Evolutionary conservation across 2,113 vertebrate species (phyloP).

Genomic region (Paedocypris sp.): DNA sequence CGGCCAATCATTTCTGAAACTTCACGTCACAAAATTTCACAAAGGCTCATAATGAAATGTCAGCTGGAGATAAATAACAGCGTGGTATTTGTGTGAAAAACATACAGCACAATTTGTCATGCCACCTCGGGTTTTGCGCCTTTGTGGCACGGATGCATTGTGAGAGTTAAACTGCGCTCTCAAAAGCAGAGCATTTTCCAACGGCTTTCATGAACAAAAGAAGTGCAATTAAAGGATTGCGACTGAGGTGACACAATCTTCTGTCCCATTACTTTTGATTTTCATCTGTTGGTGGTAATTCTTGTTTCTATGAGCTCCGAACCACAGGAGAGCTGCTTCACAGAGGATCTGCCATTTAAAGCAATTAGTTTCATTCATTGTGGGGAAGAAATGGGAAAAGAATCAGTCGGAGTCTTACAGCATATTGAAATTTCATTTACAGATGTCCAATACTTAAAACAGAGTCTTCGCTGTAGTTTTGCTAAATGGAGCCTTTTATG

Average conservation of each 20-base stretch:
- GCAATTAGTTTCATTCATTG: conserved; percentile 36
- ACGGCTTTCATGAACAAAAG: conserved; percentile 36
- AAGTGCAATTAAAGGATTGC: conserved; percentile 31
- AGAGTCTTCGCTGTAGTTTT: conserved; percentile 25
- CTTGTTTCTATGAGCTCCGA: conserved; percentile 31
- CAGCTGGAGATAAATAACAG: conserved; percentile 2
- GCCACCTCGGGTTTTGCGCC: background rate
- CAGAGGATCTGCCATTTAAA: conserved; percentile 34
- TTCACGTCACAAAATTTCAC: background rate
- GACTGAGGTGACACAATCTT: conserved; percentile 30
- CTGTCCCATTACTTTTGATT: conserved; percentile 42
- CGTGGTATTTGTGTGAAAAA: background rate
- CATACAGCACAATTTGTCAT: background rate
- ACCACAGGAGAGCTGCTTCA: conserved; percentile 32
- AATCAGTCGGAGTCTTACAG: conserved; percentile 36
- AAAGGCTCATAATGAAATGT: background rate
- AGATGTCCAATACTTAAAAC: conserved; percentile 36
- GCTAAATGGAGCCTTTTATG: conserved; percentile 36
- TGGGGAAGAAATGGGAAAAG: conserved; percentile 21
- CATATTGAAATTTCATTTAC: conserved; percentile 35
- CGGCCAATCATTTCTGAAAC: background rate
- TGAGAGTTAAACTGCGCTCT: conserved; percentile 25
- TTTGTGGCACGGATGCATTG: conserved; percentile 2
- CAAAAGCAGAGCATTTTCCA: conserved; percentile 21
- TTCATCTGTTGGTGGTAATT: conserved; percentile 39